Base-by-base conservation (phyloP, 2,888 invertebrate genomes). In the Cataglyphis albicans region DNA sequence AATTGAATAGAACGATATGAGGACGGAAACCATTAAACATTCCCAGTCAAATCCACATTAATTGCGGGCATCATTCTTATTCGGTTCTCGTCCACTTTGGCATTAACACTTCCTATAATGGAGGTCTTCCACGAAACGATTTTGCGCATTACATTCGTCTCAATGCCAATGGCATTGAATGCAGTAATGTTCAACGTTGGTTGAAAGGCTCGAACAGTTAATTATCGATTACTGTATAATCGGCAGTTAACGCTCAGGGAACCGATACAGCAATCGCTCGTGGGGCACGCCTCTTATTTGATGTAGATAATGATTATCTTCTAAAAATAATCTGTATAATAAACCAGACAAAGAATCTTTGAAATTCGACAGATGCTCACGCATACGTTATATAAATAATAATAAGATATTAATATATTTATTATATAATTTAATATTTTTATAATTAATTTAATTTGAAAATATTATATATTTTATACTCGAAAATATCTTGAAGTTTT, bases 51-150 rank as follows among this genome's bases (percentile, higher is more conserved):
- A 78, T 63, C 48, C 59, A 32, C 70, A 72, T 63, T 63, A 59
- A 81, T 82, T 81, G 63, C 55, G 25, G 12, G n/a, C 63, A 82
- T 86, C 87, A 87, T 91, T 90, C 84, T 80, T 73, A 90, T 90
- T 90, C 91, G 65, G 64, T 48, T 15, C 84, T 81, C 78, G 85
- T 82, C 35, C 81, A 63, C 73, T 78, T 74, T 52, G 61, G 65
- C 83, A 85, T 81, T 76, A 82, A 57, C 70, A 21, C 78, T 88
- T 86, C 84, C 87, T 84, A 80, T 35, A 55, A 55, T 88, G 85
- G 84, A 83, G 85, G 86, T 80, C 91, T 92, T 92, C 90, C 82
- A 75, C 88, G 88, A 91, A 91, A 81, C 74, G 86, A 87, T 88
- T 88, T 85, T 83, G 85, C 86, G 73, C 78, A 57, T 84, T 83